Evolutionary conservation across 2,888 invertebrate species (phyloP), one percentile per base, ranked within the genome.

Genomic region (Ischnura elegans): DNA sequence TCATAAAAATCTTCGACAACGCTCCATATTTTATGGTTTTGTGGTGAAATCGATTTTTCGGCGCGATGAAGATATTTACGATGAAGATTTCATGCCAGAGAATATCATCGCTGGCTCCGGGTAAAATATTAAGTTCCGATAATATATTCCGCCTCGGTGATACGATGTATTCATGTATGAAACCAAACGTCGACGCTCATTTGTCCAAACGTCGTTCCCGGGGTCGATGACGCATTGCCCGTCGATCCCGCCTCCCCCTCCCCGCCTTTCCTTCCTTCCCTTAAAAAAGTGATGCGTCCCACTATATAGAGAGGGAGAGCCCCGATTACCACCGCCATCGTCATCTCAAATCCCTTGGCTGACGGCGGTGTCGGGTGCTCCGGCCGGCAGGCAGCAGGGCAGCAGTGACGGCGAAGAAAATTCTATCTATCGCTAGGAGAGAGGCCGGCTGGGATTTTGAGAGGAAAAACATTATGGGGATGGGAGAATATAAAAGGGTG

Each of bases 121-220:
- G 45, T 43, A 36, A n/a, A 45, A 86, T 86, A 46, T 86, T 45
- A 45, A 13, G 45, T 2, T 45, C 45, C 76, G n/a, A 43, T 45
- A 86, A 86, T 45, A 10, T 86, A 86, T 86, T 86, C 86, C 46
- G n/a, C 86, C 86, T 2, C 36, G 21, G 29, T 8, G 43, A 86
- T 86, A 45, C 46, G 46, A 46, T n/a, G 86, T 86, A 86, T 86
- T 86, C 86, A 86, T 86, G 45, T 86, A 46, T 86, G 86, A 86
- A 86, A 45, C 86, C 86, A 46, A 86, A 86, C 86, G 45, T 86
- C 86, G n/a, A 46, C 86, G 46, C 86, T 86, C 45, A 86, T 86
- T 86, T 86, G 45, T 86, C 86, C n/a, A 45, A 86, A 86, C 86
- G 45, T 86, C 86, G 45, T 45, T 46, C 86, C 45, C 46, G 45